phyloP scores from a whole-genome alignment of 1,140 invertebrate genomes.

The Planococcus citri region DNA sequence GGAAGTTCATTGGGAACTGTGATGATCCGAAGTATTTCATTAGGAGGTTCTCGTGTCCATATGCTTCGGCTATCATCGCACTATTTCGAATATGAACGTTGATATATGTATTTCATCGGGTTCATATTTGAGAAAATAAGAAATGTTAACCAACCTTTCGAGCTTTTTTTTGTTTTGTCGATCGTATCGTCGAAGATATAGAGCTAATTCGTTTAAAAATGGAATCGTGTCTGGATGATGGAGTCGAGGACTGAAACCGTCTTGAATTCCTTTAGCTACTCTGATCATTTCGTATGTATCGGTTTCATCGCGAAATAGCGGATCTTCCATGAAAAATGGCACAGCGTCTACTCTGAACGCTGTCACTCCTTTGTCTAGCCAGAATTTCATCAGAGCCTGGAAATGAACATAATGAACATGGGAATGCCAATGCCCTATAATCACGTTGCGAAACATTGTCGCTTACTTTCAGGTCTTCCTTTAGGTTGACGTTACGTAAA shows the following conservation, averaged over 20 bases:
- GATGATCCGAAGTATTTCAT: no score
- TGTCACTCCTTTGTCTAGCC: conserved; percentile 52
- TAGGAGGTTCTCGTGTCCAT: no score
- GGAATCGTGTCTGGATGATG: not conserved
- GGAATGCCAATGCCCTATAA: no score
- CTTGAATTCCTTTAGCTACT: conserved; percentile 29
- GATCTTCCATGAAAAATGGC: conserved; percentile 37
- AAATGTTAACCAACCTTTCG: no score
- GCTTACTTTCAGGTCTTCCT: conserved; percentile 21
- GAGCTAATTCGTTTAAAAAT: no score
- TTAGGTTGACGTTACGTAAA: not conserved
- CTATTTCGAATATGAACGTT: no score
- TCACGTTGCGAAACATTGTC: conserved; percentile 32
- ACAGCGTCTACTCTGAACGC: conserved; percentile 55
- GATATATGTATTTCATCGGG: no score
- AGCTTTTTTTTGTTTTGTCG: no score
- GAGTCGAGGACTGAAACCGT: conserved; percentile 2
- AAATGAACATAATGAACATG: conserved; percentile 24
- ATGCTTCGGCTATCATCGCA: no score
- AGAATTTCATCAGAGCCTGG: conserved; percentile 41
- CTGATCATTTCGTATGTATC: conserved; percentile 22
- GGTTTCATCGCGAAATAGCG: conserved; percentile 33
- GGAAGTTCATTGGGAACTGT: no score
- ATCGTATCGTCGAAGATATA: no score
- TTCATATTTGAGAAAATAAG: no score